Percentiles rank a stretch among this genome's conserved stretches.
These are phyloP conservation scores for Wiebesia pumilae DNA, from an alignment of 1,140 invertebrate species.

Conservation along the genomic window DNA sequence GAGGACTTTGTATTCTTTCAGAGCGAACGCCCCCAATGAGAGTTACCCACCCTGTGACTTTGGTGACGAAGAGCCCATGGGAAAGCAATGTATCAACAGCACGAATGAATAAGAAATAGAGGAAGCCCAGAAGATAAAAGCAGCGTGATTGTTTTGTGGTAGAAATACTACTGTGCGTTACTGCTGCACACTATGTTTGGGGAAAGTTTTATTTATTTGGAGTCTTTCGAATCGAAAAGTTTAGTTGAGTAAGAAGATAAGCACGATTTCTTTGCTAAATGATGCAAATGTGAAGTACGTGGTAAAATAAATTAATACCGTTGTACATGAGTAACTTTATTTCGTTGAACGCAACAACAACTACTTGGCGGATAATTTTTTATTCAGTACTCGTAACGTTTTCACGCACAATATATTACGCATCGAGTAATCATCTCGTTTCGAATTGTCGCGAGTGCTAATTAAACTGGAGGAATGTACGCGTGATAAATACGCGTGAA, in stretches of 20 bases:
- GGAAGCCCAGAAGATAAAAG: slow-evolving; percentile 14
- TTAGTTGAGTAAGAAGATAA: neutral
- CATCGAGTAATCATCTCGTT: too few species aligned
- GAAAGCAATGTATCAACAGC: slow-evolving; percentile 44
- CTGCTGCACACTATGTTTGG: neutral
- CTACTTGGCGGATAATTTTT: too few species aligned
- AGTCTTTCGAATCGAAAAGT: too few species aligned
- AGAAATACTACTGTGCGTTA: neutral
- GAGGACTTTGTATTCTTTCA: neutral
- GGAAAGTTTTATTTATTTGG: neutral
- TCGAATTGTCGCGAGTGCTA: too few species aligned
- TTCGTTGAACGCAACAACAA: too few species aligned
- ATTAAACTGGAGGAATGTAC: too few species aligned
- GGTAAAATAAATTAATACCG: too few species aligned
- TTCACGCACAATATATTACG: too few species aligned
- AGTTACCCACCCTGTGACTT: slow-evolving; percentile 37
- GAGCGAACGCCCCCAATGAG: slow-evolving; percentile 18
- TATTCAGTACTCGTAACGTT: too few species aligned
- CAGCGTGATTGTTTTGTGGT: slow-evolving; percentile 32
- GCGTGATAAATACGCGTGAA: too few species aligned
- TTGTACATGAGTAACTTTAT: too few species aligned
- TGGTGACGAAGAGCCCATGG: slow-evolving; percentile 45
- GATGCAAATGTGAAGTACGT: neutral
- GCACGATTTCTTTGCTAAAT: neutral
- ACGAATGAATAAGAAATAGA: slow-evolving; percentile 29